A percentile compares a stretch with the other conserved stretches of the same genome.
phyloP scores from a whole-genome alignment of 2,113 vertebrate species.

The Chaetops frenatus region DNA sequence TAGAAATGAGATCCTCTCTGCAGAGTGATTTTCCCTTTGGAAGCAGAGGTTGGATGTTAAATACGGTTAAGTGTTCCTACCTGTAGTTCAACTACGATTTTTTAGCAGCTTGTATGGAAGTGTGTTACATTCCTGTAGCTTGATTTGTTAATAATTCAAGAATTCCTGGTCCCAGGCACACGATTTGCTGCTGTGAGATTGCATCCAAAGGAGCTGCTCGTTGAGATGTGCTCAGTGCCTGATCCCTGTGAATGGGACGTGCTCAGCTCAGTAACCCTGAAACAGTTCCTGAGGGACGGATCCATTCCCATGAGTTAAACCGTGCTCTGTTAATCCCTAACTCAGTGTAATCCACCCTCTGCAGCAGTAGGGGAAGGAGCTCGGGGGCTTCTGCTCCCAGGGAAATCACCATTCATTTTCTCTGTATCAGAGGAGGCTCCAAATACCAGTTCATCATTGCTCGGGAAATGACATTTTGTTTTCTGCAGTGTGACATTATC shows the following conservation, averaged over 20 bases:
- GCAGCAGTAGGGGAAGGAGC: neutral
- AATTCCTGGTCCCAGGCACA: neutral
- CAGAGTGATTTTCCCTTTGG: neutral
- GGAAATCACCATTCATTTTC: neutral
- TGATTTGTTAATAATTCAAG: neutral
- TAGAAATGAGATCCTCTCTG: neutral
- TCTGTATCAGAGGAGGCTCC: neutral
- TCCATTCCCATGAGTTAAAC: accelerated
- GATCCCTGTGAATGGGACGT: accelerated
- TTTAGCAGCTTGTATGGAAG: neutral
- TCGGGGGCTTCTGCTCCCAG: neutral
- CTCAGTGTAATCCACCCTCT: accelerated
- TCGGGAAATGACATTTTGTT: neutral
- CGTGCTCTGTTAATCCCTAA: neutral
- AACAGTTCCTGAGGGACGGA: neutral
- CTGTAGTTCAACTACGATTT: neutral
- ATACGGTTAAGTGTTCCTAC: neutral
- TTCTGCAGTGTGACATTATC: neutral
- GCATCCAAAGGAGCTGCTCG: neutral
- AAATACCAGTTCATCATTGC: neutral
- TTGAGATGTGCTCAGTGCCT: neutral
- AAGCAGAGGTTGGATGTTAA: neutral
- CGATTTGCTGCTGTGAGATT: neutral
- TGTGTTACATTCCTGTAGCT: neutral
- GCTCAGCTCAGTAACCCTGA: accelerated